Percentiles rank a stretch among this genome's conserved stretches.
Conservation (phyloP, 2,888 invertebrate genomes). For the Eudasyphora cyanicolor region DNA sequence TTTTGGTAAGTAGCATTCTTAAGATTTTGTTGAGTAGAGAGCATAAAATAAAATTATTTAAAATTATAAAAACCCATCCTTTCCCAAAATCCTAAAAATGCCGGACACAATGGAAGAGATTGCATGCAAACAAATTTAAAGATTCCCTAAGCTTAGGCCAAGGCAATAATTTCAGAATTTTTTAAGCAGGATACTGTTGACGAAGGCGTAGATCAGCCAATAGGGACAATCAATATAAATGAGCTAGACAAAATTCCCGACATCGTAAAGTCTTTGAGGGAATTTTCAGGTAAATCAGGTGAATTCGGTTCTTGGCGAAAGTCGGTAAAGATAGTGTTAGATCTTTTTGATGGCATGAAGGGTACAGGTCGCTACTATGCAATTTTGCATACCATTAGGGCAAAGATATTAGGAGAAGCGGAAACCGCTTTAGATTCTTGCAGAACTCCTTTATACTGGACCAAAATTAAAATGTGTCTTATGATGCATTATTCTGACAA, state of each 20-base stretch:
- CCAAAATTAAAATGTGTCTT: slow-evolving; percentile 18
- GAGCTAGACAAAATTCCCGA: neutral
- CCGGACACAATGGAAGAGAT: neutral
- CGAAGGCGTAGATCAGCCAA: neutral
- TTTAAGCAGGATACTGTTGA: neutral
- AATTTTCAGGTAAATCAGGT: slow-evolving; percentile 7
- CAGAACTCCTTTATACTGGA: slow-evolving; percentile 26
- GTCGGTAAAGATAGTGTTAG: neutral
- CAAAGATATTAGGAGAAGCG: slow-evolving; percentile 13
- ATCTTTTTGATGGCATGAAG: neutral
- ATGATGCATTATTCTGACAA: slow-evolving; percentile 28
- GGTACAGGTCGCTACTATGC: neutral
- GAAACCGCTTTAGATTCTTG: slow-evolving; percentile 32
- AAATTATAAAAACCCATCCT: neutral
- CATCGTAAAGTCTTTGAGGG: neutral
- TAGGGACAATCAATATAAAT: neutral
- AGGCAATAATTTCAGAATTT: neutral
- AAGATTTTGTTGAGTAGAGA: neutral
- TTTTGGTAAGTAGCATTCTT: neutral
- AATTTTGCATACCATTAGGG: slow-evolving; percentile 4
- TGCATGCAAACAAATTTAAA: neutral
- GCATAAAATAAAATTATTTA: no score
- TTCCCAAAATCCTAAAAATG: neutral
- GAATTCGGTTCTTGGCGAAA: slow-evolving; percentile 21
- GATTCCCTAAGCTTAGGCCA: neutral